Evolutionary conservation across 2,888 invertebrate species (phyloP), one percentile per base, ranked within the genome.

Genomic region (Melangyna quadrimaculata): DNA sequence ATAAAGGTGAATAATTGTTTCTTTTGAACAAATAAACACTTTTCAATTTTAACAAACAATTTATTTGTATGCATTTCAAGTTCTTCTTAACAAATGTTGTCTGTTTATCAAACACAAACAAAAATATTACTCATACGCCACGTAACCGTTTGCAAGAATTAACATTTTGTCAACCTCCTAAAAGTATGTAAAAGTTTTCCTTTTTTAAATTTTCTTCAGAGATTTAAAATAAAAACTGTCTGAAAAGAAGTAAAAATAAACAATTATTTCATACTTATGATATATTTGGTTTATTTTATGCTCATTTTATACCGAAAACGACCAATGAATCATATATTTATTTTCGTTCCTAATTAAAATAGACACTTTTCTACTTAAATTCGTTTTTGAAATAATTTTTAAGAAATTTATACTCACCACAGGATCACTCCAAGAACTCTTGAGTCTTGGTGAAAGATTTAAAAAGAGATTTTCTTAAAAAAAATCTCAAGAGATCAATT

Each of bases 111-210:
- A n/a, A n/a, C n/a, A n/a, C n/a, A n/a, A n/a, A n/a, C 3, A 12
- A 51, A 74, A 75, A 74, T 61, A 29, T 67, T 75, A 65, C 84
- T 45, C 84, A 84, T 84, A 79, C 84, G 75, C 84, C 79, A 59
- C 59, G 22, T 9, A 32, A 27, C 14, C 35, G 59, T 24, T 1
- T 10, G 0, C 10, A 48, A 14, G 2, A 29, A 5, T 19, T n/a
- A 19, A 14, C 17, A 37, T 29, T 8, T 9, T 27, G 8, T n/a
- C n/a, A n/a, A n/a, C 17, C 67, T 53, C 84, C 75, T 84, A 75
- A 35, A 84, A 84, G 69, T 84, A 84, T 79, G 71, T 63, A 45
- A 40, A 24, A 45, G 32, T 59, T 10, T 32, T 24, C 6, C 22
- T 10, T 65, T 35, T 43, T 3, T 4, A 48, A 48, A 24, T 14